Base-by-base conservation (phyloP, 2,888 invertebrate genomes). In the Mantis religiosa region DNA sequence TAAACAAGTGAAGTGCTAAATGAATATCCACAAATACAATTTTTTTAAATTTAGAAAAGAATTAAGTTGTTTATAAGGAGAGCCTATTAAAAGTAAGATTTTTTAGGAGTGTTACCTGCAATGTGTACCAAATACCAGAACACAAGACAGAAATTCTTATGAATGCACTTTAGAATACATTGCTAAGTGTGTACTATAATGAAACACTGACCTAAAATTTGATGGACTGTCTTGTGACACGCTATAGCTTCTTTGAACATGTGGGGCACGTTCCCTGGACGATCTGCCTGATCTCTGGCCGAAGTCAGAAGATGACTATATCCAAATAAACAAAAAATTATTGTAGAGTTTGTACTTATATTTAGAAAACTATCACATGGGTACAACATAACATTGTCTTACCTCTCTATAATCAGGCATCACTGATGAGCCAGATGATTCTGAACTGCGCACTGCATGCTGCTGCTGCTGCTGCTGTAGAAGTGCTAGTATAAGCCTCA, bases 401-500 rank as follows among this genome's bases (percentile, higher is more conserved):
- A 90, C 91, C 90, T 91, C 91, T 71, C 90, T 88, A 28, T 89
- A 89, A 47, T 91, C 91, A 30, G 90, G 89, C 85, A 90, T 90
- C 83, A 89, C 89, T 54, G 90, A 90, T 25, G 91, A 90, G 9
- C 90, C 91, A n/a, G 91, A 90, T 34, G 90, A 90, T 82, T 90
- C 89, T 6, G 90, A 90, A 28, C 89, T 89, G 82, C 87, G 89
- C 28, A 88, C 85, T 85, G 88, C 88, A 54, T 91, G 91, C 85
- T 94, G 94, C 90, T 95, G 94, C 90, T 95, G 94, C 92, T 96
- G n/a, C n/a, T n/a, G n/a, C n/a, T n/a, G 95, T 89, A 97, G 93
- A 91, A 96, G 93, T 88, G 94, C 94, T 91, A 97, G 93, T 90
- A 97, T 97, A 90, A 95, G 94, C 91, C 96, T 95, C 91, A 97